phyloP scores from a whole-genome alignment of 2,888 invertebrate species.

The Aleiodes testaceus region DNA sequence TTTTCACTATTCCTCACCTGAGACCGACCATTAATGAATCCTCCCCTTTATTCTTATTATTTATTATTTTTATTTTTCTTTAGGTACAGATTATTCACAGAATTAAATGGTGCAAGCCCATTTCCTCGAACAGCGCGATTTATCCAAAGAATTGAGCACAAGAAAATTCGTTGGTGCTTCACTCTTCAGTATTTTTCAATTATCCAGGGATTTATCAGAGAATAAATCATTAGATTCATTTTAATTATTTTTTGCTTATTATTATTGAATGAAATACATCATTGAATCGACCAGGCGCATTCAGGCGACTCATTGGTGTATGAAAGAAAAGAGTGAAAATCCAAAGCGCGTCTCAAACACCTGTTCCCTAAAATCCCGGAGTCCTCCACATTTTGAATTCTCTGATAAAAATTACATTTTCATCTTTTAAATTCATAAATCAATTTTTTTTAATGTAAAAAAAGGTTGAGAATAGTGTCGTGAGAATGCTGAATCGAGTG shows the following conservation, averaged over 20 bases:
- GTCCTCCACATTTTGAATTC: constrained; percentile 45
- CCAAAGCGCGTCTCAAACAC: constrained; percentile 52
- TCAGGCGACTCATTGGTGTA: constrained; percentile 59
- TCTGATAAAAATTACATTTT: constrained; percentile 34
- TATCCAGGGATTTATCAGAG: neutral
- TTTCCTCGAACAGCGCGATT: constrained; percentile 67
- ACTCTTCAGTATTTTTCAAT: neutral
- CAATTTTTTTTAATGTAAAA: constrained; percentile 22
- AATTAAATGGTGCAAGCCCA: constrained; percentile 65
- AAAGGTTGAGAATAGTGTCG: no score
- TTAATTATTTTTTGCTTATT: constrained; percentile 1
- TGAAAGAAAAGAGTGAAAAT: constrained; percentile 55
- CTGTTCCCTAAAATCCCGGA: constrained; percentile 34
- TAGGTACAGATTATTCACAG: constrained; percentile 69
- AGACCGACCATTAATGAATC: constrained; percentile 63
- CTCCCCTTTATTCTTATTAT: constrained; percentile 62
- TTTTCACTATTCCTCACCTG: constrained; percentile 50
- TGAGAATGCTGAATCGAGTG: no score
- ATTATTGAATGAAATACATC: constrained; percentile 32
- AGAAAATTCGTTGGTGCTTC: neutral
- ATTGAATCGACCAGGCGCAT: constrained; percentile 64
- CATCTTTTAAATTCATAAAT: constrained; percentile 38
- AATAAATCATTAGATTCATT: neutral
- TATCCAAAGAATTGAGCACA: constrained; percentile 20
- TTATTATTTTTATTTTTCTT: constrained; percentile 55